Evolutionary conservation across 2,888 invertebrate genomes (phyloP).

Genomic region (Sepiola atlantica): DNA sequence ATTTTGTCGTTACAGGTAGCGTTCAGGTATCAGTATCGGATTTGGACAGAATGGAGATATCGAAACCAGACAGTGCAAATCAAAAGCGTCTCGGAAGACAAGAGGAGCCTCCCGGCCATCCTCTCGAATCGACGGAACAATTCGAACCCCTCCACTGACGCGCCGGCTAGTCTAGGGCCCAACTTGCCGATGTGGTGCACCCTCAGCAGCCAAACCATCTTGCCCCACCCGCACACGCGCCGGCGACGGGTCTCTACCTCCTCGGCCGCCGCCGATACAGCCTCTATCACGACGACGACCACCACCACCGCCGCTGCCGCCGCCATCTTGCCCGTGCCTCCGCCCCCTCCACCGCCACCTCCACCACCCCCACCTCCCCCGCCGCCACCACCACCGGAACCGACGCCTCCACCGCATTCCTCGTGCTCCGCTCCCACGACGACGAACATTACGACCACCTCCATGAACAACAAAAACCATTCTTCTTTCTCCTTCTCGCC

Average conservation of each 20-base stretch:
- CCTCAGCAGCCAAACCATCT: constrained; percentile 39
- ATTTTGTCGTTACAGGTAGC: neutral
- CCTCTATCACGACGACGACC: neutral
- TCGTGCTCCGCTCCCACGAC: neutral
- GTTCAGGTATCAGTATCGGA: constrained; percentile 46
- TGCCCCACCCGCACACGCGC: constrained; percentile 39
- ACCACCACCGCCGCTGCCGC: constrained; percentile 8
- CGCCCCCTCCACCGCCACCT: neutral
- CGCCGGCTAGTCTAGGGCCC: neutral
- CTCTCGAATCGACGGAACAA: neutral
- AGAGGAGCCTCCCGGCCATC: constrained; percentile 35
- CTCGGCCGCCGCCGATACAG: neutral
- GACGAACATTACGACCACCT: neutral
- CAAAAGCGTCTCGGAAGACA: constrained; percentile 45
- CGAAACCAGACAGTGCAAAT: constrained; percentile 42
- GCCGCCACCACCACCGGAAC: neutral
- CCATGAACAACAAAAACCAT: neutral
- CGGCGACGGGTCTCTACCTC: constrained; percentile 4
- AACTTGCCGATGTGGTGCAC: constrained; percentile 43
- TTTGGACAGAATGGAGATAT: constrained; percentile 43
- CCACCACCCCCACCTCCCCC: neutral
- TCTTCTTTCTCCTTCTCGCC: neutral
- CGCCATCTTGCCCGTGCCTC: neutral
- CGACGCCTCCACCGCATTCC: neutral
- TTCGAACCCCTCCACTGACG: neutral